Conservation (phyloP, 2,888 invertebrate genomes). For the Nycteola revayana region DNA sequence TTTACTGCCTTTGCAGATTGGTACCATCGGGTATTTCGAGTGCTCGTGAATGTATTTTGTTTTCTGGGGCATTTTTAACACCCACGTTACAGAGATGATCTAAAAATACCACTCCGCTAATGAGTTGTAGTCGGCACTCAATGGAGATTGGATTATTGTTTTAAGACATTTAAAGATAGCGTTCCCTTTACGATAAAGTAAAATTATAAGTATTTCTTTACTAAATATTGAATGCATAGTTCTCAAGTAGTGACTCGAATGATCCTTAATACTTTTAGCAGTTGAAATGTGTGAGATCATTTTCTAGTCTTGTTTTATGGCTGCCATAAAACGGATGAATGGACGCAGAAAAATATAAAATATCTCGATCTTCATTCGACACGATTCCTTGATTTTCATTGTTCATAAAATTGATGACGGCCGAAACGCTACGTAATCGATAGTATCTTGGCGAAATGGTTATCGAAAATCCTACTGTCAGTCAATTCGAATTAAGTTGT, state of each 20-base stretch:
- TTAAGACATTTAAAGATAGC: too few relatives aligned
- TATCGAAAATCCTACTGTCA: constrained; percentile 2
- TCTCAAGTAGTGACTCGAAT: constrained; percentile 9
- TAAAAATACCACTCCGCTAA: constrained; percentile 25
- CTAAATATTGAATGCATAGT: too few relatives aligned
- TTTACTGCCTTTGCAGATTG: constrained; percentile 25
- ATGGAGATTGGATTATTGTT: constrained; percentile 7
- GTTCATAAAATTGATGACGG: constrained; percentile 29
- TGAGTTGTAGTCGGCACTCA: constrained; percentile 16
- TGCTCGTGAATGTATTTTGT: constrained; percentile 15
- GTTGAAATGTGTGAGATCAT: constrained; percentile 21
- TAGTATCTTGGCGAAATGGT: constrained; percentile 11
- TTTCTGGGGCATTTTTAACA: constrained; percentile 23
- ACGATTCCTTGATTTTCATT: constrained; percentile 34
- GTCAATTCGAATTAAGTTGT: neutral
- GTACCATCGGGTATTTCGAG: constrained; percentile 16
- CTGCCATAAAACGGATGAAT: constrained; percentile 32
- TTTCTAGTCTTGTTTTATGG: constrained; percentile 31
- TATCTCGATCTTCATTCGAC: constrained; percentile 36
- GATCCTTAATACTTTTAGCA: constrained; percentile 16
- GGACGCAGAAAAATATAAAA: constrained; percentile 28
- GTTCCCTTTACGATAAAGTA: too few relatives aligned
- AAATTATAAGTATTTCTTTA: too few relatives aligned
- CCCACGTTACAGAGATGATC: constrained; percentile 16
- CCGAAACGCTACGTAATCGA: constrained; percentile 11